Evolutionary conservation across 2,888 invertebrate species (phyloP).

Genomic region (Sesia apiformis): DNA sequence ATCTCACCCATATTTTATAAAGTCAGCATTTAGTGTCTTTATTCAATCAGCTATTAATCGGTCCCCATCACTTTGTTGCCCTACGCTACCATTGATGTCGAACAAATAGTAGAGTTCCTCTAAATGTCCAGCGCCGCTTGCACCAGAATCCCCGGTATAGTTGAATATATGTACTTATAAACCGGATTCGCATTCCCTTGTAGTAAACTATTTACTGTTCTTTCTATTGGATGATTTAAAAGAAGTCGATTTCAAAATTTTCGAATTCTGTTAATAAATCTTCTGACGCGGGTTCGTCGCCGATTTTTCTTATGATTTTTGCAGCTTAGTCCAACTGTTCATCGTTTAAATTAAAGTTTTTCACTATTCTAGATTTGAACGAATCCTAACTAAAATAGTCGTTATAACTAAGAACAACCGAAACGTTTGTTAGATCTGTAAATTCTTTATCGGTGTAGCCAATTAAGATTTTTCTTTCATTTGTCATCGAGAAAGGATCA

Average conservation of each 20-base stretch:
- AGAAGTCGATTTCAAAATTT: conserved; percentile 51
- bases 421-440: neutral
- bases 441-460: conserved; percentile 32
- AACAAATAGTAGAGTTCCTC: conserved; percentile 53
- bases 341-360: conserved; percentile 44
- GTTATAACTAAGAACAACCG: conserved; percentile 11
- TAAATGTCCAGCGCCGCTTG: conserved; percentile 33
- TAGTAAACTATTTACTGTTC: conserved; percentile 37
- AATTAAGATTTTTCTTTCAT: conserved; percentile 46
- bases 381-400: conserved; percentile 42
- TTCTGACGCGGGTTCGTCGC: conserved; percentile 39
- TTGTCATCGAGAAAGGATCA: conserved; percentile 45
- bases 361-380: conserved; percentile 38
- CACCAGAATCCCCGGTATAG: conserved; percentile 31
- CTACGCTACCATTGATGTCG: conserved; percentile 13
- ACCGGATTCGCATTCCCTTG: conserved; percentile 43
- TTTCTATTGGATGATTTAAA: conserved; percentile 45
- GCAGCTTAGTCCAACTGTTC: conserved; percentile 29
- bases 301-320: conserved; percentile 41
- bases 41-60: conserved; percentile 38
- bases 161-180: conserved; percentile 51
- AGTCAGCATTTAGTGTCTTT: conserved; percentile 51
- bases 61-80: conserved; percentile 26
- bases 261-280: conserved; percentile 28
- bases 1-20: conserved; percentile 58